phyloP scores from a whole-genome alignment of 2,113 vertebrate species.

The Nycticebus coucang region DNA sequence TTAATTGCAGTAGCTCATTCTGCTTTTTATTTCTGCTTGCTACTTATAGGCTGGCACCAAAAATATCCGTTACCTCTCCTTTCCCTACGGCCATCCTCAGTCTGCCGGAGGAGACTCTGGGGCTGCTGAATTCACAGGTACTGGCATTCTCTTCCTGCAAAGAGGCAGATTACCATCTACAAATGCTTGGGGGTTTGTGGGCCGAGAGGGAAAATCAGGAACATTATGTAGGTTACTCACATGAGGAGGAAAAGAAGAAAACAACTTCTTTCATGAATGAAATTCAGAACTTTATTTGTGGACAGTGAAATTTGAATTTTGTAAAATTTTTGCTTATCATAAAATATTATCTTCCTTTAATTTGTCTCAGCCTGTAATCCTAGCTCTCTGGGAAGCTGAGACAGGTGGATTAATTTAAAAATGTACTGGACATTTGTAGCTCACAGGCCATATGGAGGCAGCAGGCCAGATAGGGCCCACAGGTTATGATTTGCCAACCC shows the following conservation, averaged over 20 bases:
- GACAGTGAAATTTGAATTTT: not conserved
- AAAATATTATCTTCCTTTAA: not conserved
- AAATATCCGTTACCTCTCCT: slow-evolving; percentile 84
- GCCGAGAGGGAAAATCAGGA: not conserved
- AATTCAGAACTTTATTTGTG: not conserved
- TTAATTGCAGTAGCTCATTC: not conserved
- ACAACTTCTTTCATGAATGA: not conserved
- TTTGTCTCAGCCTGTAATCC: not conserved
- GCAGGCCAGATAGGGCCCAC: not conserved
- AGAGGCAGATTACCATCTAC: not conserved
- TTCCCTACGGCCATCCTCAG: slow-evolving; percentile 76
- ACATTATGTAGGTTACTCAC: not conserved
- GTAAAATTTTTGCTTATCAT: not conserved
- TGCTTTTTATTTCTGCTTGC: slow-evolving; percentile 56
- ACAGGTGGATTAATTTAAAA: not conserved
- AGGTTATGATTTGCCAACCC: not conserved
- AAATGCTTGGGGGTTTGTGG: no score
- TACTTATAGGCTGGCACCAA: slow-evolving; percentile 68
- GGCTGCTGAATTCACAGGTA: slow-evolving; percentile 81
- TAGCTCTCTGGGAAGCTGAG: no score
- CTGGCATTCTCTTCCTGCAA: not conserved
- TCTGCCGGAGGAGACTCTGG: not conserved
- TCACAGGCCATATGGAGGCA: not conserved
- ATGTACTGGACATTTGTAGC: not conserved
- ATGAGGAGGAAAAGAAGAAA: not conserved